These are phyloP conservation scores for Mesorhabditis sp. DNA, from an alignment of 2,888 invertebrate species.

Conservation along the genomic window DNA sequence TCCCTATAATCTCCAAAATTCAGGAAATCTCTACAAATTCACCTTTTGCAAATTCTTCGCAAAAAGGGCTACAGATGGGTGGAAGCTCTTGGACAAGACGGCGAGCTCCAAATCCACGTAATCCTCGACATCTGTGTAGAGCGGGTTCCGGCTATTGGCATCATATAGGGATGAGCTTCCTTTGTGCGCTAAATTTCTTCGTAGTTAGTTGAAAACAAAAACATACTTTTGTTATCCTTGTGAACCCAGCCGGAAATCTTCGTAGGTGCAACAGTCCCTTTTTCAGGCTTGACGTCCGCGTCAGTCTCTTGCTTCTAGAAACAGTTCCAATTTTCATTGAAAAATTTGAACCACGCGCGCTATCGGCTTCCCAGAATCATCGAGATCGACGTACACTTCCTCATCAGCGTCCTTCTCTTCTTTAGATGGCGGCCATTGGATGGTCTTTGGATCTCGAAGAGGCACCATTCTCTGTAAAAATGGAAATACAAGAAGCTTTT, in stretches of 20 bases:
- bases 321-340: too few relatives aligned
- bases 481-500: too few relatives aligned
- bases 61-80: conserved; percentile 86
- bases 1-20: conserved; percentile 22
- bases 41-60: conserved; percentile 74
- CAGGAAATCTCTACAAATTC: conserved; percentile 11
- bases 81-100: conserved; percentile 73
- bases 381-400: conserved; percentile 58
- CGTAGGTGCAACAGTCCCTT: background rate
- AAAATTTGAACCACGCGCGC: background rate
- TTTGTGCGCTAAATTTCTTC: conserved; percentile 16
- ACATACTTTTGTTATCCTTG: background rate
- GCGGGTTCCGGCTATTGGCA: conserved; percentile 74
- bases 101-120: conserved; percentile 75
- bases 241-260: background rate
- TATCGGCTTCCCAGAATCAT: conserved; percentile 23
- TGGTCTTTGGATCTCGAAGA: background rate
- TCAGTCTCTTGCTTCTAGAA: background rate
- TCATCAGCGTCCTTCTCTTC: conserved; percentile 60
- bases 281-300: background rate
- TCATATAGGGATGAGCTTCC: conserved; percentile 59
- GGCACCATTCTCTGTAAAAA: background rate
- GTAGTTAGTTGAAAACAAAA: conserved; percentile 21
- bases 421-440: too few relatives aligned
- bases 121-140: conserved; percentile 75